A percentile compares a stretch with the other conserved stretches of the same genome.
These are phyloP conservation scores for Ochotona curzoniae DNA, from an alignment of 2,113 vertebrate species.

Conservation along the genomic window DNA sequence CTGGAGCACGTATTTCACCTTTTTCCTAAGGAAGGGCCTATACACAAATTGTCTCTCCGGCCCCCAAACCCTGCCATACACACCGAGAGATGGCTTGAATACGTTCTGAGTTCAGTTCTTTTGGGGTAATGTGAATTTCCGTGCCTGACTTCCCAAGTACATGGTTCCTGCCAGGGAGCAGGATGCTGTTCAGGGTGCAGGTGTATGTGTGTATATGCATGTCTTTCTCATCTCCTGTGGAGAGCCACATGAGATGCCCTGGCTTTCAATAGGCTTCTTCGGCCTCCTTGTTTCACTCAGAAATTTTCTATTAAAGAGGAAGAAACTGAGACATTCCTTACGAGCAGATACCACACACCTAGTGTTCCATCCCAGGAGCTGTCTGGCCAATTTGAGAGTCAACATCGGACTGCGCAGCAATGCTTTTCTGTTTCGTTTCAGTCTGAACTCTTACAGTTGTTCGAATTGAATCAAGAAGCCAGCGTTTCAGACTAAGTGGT, in stretches of 20 bases:
- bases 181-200: conserved; percentile 39
- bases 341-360: conserved; percentile 77
- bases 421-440: conserved; percentile 82
- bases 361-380: conserved; percentile 80
- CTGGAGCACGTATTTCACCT: conserved; percentile 73
- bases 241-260: conserved; percentile 77
- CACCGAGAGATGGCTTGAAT: conserved; percentile 51
- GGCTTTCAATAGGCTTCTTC: conserved; percentile 75
- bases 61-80: not conserved
- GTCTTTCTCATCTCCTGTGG: conserved; percentile 69
- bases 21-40: conserved; percentile 71
- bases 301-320: conserved; percentile 86
- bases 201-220: not conserved
- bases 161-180: conserved; percentile 48
- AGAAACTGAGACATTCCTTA: conserved; percentile 78
- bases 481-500: conserved; percentile 74
- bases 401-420: conserved; percentile 74
- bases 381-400: conserved; percentile 85
- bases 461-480: conserved; percentile 80
- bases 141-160: conserved; percentile 46
- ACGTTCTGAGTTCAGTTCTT: conserved; percentile 70
- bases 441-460: conserved; percentile 76
- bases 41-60: conserved; percentile 37
- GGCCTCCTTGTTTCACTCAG: conserved; percentile 82
- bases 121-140: conserved; percentile 71